These are phyloP conservation scores for Sarcoramphus papa DNA, from an alignment of 2,797 vertebrate genomes.

Conservation along the genomic window DNA sequence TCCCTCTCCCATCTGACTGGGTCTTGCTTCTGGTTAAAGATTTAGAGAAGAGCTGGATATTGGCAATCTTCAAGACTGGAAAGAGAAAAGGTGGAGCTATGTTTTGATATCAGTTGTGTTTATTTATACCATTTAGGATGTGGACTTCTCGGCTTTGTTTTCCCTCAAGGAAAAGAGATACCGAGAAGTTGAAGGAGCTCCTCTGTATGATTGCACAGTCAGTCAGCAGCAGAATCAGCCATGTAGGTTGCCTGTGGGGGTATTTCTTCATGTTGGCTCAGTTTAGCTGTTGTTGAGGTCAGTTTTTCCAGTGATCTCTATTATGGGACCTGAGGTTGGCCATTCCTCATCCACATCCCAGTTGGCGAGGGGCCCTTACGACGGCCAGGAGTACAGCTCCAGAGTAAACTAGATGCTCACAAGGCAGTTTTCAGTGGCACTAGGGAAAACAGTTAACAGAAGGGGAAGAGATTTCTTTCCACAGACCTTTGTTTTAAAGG, in stretches of 20 bases:
- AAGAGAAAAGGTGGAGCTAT: background rate
- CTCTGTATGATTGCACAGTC: background rate
- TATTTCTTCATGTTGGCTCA: conserved; percentile 7
- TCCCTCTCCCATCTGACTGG: background rate
- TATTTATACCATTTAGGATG: background rate
- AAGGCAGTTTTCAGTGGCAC: background rate
- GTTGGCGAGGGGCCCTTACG: background rate
- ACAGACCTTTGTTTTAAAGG: background rate
- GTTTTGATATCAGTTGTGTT: background rate
- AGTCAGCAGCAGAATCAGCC: conserved; percentile 6
- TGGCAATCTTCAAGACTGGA: background rate
- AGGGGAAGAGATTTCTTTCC: background rate
- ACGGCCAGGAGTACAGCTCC: background rate
- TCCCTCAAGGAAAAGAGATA: background rate
- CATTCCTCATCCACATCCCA: background rate
- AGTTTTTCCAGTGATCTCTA: background rate
- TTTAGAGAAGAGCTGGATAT: background rate
- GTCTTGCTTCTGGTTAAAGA: background rate
- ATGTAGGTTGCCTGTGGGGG: background rate
- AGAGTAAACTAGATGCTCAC: background rate
- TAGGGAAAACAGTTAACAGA: background rate
- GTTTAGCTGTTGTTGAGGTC: background rate
- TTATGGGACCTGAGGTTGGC: background rate
- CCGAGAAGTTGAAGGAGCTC: background rate
- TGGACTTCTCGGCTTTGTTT: background rate